Base-by-base conservation (phyloP, 2,797 vertebrate genomes). In the Dryobates pubescens region DNA sequence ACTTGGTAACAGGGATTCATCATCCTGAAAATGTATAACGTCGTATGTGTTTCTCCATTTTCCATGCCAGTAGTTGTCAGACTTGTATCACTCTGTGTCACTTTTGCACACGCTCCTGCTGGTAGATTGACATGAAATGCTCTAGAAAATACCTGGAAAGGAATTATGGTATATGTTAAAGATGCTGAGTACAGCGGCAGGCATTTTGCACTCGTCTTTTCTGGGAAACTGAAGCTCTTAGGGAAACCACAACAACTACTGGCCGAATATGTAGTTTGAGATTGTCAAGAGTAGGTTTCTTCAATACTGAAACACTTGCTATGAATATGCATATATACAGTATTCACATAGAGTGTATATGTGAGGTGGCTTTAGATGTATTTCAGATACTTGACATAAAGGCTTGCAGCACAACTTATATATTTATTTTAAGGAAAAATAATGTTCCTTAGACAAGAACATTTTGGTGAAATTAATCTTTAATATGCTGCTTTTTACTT, bases 21-120 rank as follows among this genome's bases (percentile, higher is more conserved):
- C 90, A 68, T 82, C 81, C 90, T 94, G 92, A 81, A 89, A 93
- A 76, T 4, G 15, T 74, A 23, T 83, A 95, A 91, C 15, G 81
- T 94, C 89, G 86, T 86, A 92, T 32, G 18, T 86, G 82, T 92
- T 92, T 92, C 94, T 95, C 89, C 92, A 96, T 96, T 97, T 96
- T 96, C 92, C 64, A 72, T 14, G 20, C 93, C 96, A 54, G 86
- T 92, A 96, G 95, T 96, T 97, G 96, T 95, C 96, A 94, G 96
- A 96, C 95, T 93, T 91, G 87, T 87, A 86, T 96, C 94, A 91
- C 95, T 97, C 95, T 77, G 93, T 97, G 97, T 97, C 97, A 97
- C 96, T 97, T 97, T 96, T 94, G 97, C 97, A 97, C 97, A 97
- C 53, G 95, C 94, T 97, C 95, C 97, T 97, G 96, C 96, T 96